Base-by-base conservation (phyloP, 2,113 vertebrate genomes). In the Catharus bicknelli region DNA sequence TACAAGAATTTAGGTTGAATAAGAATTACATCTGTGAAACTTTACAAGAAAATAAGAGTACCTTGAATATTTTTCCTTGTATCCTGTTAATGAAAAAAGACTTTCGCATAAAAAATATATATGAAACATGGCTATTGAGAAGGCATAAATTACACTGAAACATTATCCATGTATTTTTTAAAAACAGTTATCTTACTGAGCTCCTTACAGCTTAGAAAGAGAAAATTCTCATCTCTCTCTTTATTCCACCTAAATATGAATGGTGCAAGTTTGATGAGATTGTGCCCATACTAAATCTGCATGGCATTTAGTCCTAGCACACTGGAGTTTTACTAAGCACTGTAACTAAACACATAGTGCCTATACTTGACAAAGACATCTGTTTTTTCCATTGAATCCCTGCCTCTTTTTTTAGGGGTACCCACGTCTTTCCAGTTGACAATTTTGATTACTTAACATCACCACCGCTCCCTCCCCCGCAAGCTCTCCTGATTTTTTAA, bases 11-110 rank as follows among this genome's bases (percentile, higher is more conserved):
- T 23, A 77, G 59, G 25, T 73, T 64, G 45, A 6, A 2, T 27
- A 75, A 90, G 16, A 78, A 82, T 70, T 40, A 63, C 32, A 83
- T 61, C 50, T 76, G 47, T 63, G 48, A 83, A 83, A 86, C 21
- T 29, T 75, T 26, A 72, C 36, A 36, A 92, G 80, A 67, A 82
- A 91, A 81, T 16, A 78, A 70, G 27, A 0, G 0, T 21, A 47
- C 32, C 11, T 72, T 42, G 27, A 59, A 34, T 78, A 57, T 57
- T 72, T 53, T 90, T 23, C 30, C 57, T 83, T 74, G 11, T 21
- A 32, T 26, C 22, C 27, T 63, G 27, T n/a, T 92, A n/a, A 62
- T 15, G 16, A 67, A 78, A 83, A 36, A 69, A 27, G 11, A 42
- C 51, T 54, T 69, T 69, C 45, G 51, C 16, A 16, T 61, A 38